phyloP scores from a whole-genome alignment of 2,888 invertebrate genomes.

The Scaptomyza caliginosa region DNA sequence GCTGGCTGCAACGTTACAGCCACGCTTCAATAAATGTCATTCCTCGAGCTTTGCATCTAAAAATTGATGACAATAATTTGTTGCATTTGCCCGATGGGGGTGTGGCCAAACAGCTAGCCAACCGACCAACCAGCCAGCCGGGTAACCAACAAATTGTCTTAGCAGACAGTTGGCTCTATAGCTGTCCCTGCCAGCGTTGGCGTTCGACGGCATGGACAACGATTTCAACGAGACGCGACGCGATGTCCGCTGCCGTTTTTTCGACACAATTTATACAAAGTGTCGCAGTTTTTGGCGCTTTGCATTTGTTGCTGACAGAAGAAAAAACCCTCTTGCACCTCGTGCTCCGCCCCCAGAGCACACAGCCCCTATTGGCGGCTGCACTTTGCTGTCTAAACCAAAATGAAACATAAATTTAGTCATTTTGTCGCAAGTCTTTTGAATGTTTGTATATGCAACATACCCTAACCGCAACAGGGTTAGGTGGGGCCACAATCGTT shows the following conservation, averaged over 20 bases:
- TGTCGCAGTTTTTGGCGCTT: conserved; percentile 81
- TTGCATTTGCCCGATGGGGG: conserved; percentile 71
- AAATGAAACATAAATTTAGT: conserved; percentile 75
- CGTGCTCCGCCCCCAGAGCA: conserved; percentile 41
- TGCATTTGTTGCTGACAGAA: conserved; percentile 81
- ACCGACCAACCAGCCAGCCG: conserved; percentile 8
- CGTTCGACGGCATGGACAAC: conserved; percentile 31
- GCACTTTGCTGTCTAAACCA: conserved; percentile 64
- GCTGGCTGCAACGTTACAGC: conserved; percentile 41
- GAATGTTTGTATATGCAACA: conserved; percentile 2
- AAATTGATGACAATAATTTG: conserved; percentile 81
- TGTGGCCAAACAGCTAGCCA: conserved; percentile 54
- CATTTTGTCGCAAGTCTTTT: conserved; percentile 71
- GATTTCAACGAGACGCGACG: conserved; percentile 19
- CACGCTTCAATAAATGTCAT: conserved; percentile 81
- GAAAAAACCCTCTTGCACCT: not conserved
- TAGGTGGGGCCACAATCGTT: conserved; percentile 45
- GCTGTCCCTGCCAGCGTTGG: conserved; percentile 59
- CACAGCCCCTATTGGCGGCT: conserved; percentile 42
- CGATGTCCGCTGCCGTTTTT: conserved; percentile 71
- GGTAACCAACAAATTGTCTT: conserved; percentile 66
- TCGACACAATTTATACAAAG: conserved; percentile 81
- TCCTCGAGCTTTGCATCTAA: conserved; percentile 78
- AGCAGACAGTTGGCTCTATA: conserved; percentile 64
- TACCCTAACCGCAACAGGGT: conserved; percentile 42